These are phyloP conservation scores for Strigamia maritima DNA, from an alignment of 2,888 invertebrate species.

Conservation along the genomic window DNA sequence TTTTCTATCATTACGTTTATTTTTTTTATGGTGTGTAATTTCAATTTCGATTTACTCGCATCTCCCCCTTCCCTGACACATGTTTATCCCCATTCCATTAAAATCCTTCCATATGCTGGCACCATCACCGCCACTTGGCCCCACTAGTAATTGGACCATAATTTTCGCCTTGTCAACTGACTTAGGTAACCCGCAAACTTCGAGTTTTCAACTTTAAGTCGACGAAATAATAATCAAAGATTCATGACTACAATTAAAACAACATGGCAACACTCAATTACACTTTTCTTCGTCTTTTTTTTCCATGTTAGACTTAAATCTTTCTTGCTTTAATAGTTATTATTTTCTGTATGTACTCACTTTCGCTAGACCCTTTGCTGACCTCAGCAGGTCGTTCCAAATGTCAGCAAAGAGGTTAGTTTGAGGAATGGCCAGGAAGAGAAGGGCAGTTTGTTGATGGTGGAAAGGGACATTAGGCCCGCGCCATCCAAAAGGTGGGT, in stretches of 20 bases:
- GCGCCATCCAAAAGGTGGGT: slow-evolving; percentile 8
- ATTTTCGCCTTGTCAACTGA: slow-evolving; percentile 7
- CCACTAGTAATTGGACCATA: slow-evolving; percentile 9
- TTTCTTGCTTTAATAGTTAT: background rate
- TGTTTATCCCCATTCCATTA: slow-evolving; percentile 31
- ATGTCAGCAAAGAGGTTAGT: slow-evolving; percentile 28
- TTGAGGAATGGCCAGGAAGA: slow-evolving; percentile 25
- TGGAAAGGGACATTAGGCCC: slow-evolving; percentile 13
- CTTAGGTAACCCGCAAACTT: background rate
- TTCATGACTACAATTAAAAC: slow-evolving; percentile 18
- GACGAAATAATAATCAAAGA: background rate
- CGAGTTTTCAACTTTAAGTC: background rate
- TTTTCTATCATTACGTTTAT: too few relatives aligned
- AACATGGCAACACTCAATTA: background rate
- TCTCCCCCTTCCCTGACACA: background rate
- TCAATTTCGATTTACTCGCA: slow-evolving; percentile 1
- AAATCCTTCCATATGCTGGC: slow-evolving; percentile 29
- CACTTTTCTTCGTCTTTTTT: background rate
- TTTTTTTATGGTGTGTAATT: background rate
- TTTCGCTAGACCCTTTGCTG: background rate
- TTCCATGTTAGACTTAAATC: background rate
- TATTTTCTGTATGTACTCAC: background rate
- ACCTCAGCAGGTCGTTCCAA: slow-evolving; percentile 26
- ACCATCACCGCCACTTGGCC: slow-evolving; percentile 20
- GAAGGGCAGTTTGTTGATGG: slow-evolving; percentile 8